Evolutionary conservation across 2,113 vertebrate species (phyloP).

Genomic region (Chitala chitala): DNA sequence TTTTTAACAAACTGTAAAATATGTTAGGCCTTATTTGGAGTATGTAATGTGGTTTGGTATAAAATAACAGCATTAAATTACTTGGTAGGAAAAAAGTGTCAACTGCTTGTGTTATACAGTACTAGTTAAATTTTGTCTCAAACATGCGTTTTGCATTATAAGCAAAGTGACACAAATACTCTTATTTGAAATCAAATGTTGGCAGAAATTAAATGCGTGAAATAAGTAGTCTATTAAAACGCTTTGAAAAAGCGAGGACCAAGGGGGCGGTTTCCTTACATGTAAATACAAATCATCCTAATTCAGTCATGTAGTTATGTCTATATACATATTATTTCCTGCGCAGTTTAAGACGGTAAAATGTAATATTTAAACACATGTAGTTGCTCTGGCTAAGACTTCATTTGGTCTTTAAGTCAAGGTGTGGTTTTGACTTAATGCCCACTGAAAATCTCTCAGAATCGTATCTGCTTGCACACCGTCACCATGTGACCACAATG

Average conservation of each 20-base stretch:
- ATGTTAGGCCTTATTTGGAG: slow-evolving; percentile 62
- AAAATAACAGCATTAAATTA: slow-evolving; percentile 62
- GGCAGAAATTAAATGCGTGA: background rate
- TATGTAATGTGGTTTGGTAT: slow-evolving; percentile 65
- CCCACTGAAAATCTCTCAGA: background rate
- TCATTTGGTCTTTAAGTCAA: too few species aligned
- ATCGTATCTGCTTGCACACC: background rate
- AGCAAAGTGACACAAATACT: too few species aligned
- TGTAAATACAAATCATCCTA: background rate
- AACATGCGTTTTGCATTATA: background rate
- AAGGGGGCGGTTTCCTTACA: background rate
- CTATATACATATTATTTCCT: too few species aligned
- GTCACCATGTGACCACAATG: background rate
- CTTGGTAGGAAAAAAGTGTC: slow-evolving; percentile 50
- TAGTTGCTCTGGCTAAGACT: background rate
- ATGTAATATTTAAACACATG: background rate
- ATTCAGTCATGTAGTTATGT: background rate
- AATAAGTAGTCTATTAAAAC: background rate
- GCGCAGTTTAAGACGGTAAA: background rate
- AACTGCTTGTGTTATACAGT: background rate
- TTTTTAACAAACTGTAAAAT: slow-evolving; percentile 39
- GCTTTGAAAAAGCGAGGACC: background rate
- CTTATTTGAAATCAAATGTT: too few species aligned
- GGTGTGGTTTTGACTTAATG: background rate
- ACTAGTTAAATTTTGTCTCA: background rate